phyloP scores from a whole-genome alignment of 2,888 invertebrate species.

The Eustalomyia histrio region DNA sequence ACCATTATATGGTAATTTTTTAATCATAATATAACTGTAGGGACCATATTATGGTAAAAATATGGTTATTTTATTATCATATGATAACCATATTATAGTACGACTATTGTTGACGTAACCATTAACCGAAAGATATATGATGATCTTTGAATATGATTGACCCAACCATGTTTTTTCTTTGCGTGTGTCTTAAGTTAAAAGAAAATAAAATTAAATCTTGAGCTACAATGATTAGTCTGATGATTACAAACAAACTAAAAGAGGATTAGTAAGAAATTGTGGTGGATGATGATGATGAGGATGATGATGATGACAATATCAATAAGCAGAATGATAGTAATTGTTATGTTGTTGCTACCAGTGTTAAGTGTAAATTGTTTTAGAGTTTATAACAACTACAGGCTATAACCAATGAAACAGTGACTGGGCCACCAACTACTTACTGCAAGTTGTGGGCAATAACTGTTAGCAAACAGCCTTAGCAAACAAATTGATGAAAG shows the following conservation, averaged over 20 bases:
- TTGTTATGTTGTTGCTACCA: conserved; percentile 63
- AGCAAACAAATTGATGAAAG: conserved; percentile 16
- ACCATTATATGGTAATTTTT: too few relatives aligned
- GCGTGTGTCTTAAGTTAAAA: conserved; percentile 46
- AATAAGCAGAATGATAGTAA: conserved; percentile 64
- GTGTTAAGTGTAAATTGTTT: conserved; percentile 66
- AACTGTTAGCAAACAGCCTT: not conserved
- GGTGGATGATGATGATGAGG: conserved; percentile 45
- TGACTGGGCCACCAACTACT: not conserved
- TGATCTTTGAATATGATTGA: too few relatives aligned
- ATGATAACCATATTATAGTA: too few relatives aligned
- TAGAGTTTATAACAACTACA: conserved; percentile 48
- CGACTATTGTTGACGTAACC: too few relatives aligned
- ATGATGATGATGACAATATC: conserved; percentile 63
- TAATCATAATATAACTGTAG: too few relatives aligned
- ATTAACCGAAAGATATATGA: too few relatives aligned
- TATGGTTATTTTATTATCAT: too few relatives aligned
- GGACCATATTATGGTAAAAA: too few relatives aligned
- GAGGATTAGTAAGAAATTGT: conserved; percentile 16
- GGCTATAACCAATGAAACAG: conserved; percentile 36
- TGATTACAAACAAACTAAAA: conserved; percentile 42
- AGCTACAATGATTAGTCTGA: conserved; percentile 52
- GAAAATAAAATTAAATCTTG: too few relatives aligned
- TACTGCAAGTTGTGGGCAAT: not conserved
- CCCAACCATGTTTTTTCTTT: too few relatives aligned